Evolutionary conservation across 2,797 vertebrate genomes (phyloP).

Genomic region (Notamacropus eugenii): DNA sequence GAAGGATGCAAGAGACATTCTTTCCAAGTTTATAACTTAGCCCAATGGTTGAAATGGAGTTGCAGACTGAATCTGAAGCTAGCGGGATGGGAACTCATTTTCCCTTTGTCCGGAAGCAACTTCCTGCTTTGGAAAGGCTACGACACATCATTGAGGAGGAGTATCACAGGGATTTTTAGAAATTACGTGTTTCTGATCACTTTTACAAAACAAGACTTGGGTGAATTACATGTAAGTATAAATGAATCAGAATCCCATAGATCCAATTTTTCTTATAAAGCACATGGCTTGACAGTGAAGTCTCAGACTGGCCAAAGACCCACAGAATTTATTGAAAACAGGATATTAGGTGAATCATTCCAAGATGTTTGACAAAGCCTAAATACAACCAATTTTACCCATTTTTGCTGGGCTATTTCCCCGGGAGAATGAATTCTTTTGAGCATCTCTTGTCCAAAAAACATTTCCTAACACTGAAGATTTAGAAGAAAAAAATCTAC

Average conservation of each 20-base stretch:
- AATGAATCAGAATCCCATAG: conserved; percentile 42
- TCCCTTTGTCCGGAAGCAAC: not conserved
- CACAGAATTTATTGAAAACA: conserved; percentile 32
- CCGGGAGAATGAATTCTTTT: not conserved
- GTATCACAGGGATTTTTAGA: not conserved
- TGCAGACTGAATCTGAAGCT: not conserved
- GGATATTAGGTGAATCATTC: conserved; percentile 47
- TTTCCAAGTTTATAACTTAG: not conserved
- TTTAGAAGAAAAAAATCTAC: not conserved
- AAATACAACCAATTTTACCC: not conserved
- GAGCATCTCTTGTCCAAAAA: not conserved
- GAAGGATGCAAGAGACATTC: not conserved
- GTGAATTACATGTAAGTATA: not conserved
- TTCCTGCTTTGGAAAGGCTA: conserved; percentile 54
- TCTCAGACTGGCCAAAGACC: not conserved
- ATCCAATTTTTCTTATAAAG: conserved; percentile 60
- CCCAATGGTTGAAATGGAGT: not conserved
- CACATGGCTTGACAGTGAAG: conserved; percentile 44
- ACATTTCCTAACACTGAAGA: fast-evolving
- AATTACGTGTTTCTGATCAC: not conserved
- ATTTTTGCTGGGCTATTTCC: not conserved
- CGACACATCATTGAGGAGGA: not conserved
- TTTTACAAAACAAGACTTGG: conserved; percentile 26
- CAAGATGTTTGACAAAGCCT: conserved; percentile 34
- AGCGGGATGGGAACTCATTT: not conserved